A percentile compares a stretch with the other conserved stretches of the same genome.
Evolutionary conservation across 2,797 vertebrate species (phyloP).

Genomic region (Gymnothorax reevesii): DNA sequence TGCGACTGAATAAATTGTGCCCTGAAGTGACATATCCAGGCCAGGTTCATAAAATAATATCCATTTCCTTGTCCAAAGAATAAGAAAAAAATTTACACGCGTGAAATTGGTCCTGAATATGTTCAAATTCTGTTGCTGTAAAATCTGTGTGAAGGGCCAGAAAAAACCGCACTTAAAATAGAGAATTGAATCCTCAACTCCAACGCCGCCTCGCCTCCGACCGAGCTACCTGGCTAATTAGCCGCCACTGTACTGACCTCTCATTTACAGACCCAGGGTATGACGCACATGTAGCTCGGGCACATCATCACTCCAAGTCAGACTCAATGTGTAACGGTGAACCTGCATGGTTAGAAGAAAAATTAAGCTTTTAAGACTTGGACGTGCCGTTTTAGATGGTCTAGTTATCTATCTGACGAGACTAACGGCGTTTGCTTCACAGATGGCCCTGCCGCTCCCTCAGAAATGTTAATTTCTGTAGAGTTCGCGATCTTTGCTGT

Average conservation of each 20-base stretch:
- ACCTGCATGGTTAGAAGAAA: background rate
- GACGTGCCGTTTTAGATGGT: background rate
- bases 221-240: background rate
- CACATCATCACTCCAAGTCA: background rate
- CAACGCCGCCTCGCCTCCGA: background rate
- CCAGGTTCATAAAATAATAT: background rate
- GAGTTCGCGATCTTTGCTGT: background rate
- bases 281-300: background rate
- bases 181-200: constrained; percentile 1
- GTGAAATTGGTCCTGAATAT: background rate
- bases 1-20: background rate
- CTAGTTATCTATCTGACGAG: background rate
- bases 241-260: background rate
- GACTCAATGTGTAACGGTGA: background rate
- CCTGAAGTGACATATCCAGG: background rate
- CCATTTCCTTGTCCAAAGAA: background rate
- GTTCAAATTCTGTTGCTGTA: background rate
- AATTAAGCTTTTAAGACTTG: background rate
- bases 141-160: background rate
- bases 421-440: background rate
- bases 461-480: background rate
- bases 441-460: background rate
- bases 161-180: background rate
- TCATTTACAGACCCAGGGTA: background rate
- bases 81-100: background rate